Base-by-base conservation (phyloP, 1,140 invertebrate species). In the Teleopsis dalmanni region DNA sequence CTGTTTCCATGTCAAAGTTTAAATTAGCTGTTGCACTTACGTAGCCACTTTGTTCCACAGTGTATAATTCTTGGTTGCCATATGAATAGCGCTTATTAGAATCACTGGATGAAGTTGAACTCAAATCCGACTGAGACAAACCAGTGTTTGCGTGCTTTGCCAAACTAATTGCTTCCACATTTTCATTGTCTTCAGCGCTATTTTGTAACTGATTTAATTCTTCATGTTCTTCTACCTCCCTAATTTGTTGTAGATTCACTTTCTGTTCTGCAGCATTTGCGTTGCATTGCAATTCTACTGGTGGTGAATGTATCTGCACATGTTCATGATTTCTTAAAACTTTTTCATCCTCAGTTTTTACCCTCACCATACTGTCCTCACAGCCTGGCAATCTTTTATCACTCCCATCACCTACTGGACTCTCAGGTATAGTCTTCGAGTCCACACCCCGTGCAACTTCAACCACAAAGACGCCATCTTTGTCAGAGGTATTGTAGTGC, bases 401-500 rank as follows among this genome's bases (percentile, higher is more conserved):
- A 3, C 58, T 58, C 36, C 54, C 51, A 21, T 67, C 62, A 21
- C 50, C 48, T 21, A 65, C 59, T 52, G 42, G 68, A 53, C 51
- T 74, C 51, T 47, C 56, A 1, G 60, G 58, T 13, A 52, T 50
- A n/a, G 48, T 48, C 29, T 58, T 59, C 8, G 62, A 58, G 43
- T 71, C 68, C 9, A 65, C 59, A 51, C 68, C 68, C 4, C 68
- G 61, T 35, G 68, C 58, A 42, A 85, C 82, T 57, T 87, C 84
- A 3, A 87, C 83, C 2, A 87, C 82, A 51, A 87, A 87, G 21
- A 86, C 84, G n/a, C 83, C 83, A 48, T 83, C 80, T 65, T 82
- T 81, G 54, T 84, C 81, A 31, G 73, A 68, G 16, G 78, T 76
- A 16, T 78, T 80, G 51, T 81, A 81, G 54, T 81, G 80, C 79